Conservation (phyloP, 1,140 invertebrate species). For the Teleopsis dalmanni region DNA sequence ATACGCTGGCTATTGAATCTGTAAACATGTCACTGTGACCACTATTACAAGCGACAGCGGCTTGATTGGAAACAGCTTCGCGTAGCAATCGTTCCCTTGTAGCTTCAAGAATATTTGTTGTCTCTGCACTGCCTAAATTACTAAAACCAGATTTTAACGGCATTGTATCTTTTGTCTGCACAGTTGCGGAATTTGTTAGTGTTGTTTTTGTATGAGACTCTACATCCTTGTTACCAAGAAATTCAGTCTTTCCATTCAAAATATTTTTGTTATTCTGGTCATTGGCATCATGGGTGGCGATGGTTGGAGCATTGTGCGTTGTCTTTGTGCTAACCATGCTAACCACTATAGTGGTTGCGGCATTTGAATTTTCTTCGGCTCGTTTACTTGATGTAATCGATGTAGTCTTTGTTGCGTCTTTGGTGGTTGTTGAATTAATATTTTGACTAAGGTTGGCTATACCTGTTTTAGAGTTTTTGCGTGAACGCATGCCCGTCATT, state of each 20-base stretch:
- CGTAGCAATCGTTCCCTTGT: slow-evolving; percentile 29
- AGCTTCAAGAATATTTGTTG: slow-evolving; percentile 11
- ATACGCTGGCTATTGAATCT: slow-evolving; percentile 54
- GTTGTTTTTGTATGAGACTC: slow-evolving; percentile 3
- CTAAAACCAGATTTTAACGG: not conserved
- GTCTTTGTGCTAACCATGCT: slow-evolving; percentile 30
- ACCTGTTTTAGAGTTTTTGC: slow-evolving; percentile 36
- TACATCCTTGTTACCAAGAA: too few relatives aligned
- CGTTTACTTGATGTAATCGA: slow-evolving; percentile 1
- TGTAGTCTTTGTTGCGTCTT: slow-evolving; percentile 5
- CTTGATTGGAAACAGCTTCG: slow-evolving; percentile 37
- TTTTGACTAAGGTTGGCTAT: slow-evolving; percentile 17
- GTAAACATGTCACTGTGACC: not conserved
- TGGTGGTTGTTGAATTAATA: not conserved
- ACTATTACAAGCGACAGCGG: slow-evolving; percentile 1
- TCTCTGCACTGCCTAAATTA: not conserved
- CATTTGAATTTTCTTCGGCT: slow-evolving; percentile 14
- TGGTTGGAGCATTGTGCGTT: not conserved
- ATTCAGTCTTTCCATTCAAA: slow-evolving; percentile 35
- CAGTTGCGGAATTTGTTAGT: not conserved
- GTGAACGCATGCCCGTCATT: slow-evolving; percentile 28
- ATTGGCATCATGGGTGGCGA: slow-evolving; percentile 13
- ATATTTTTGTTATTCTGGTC: slow-evolving; percentile 40
- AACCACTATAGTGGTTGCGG: slow-evolving; percentile 33
- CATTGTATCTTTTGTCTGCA: not conserved